Evolutionary conservation across 2,797 vertebrate species (phyloP), one percentile per base, ranked within the genome.

Genomic region (Micromesistius poutassou): DNA sequence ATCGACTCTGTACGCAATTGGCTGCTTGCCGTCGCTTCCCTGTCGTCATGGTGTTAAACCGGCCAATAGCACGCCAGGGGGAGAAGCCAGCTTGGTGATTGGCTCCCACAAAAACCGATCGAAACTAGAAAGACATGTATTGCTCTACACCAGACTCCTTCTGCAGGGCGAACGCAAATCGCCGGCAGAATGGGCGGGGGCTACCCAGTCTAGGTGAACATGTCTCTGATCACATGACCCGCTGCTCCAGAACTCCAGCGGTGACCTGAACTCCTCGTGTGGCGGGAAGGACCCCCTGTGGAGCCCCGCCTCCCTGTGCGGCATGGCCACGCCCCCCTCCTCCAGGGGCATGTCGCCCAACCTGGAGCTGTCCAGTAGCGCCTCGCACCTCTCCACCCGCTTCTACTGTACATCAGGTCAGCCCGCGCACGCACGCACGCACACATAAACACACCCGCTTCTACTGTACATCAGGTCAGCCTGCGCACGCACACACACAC

Each of bases 301-400:
- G 98, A 99, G 97, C 93, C 98, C 98, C 46, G 96, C 97, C 85
- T 93, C 94, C 30, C 84, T 96, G 82, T 99, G 98, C 83, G 97
- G 97, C 73, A 97, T 99, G 97, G 93, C 95, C 90, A 98, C 98
- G 22, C 98, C 98, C 79, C 97, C 98, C 46, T 98, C 96, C 0
- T 99, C 98, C 42, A 95, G 97, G 36, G 96, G 97, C 83, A 95
- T 95, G 92, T 95, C 95, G 3, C 95, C 94, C 73, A 95, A 93
- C 89, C 87, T 92, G 0, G 98, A 99, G 81, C 90, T 94, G 70
- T 95, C 95, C 79, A 95, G 95, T 78, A 95, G 94, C 90, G 88
- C 95, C 90, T 95, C 96, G 72, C 95, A 96, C 84, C 94, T 96
- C 83, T 93, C 94, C 77, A 94, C 93, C 89, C 97, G 95, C 91